These are phyloP conservation scores for Coleophora deauratella DNA, from an alignment of 2,888 invertebrate species.

Conservation along the genomic window DNA sequence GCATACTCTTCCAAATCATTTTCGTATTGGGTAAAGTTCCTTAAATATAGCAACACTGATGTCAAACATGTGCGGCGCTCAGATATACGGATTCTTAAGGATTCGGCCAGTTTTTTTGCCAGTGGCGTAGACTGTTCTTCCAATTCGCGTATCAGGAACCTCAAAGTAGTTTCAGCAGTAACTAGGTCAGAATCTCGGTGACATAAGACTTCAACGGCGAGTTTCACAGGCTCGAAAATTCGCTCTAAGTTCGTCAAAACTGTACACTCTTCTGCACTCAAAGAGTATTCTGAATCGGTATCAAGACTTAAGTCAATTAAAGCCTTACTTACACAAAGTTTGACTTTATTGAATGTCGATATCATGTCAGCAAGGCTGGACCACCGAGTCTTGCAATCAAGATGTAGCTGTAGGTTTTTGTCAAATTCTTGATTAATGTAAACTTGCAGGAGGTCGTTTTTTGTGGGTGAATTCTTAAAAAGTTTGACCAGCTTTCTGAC, in stretches of 20 bases:
- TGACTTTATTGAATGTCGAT: constrained; percentile 12
- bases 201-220: constrained; percentile 16
- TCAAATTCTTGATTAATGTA: constrained; percentile 10
- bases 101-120: constrained; percentile 12
- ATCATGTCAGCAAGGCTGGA: constrained; percentile 10
- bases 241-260: constrained; percentile 7
- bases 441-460: constrained; percentile 5
- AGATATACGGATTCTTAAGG: constrained; percentile 13
- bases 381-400: constrained; percentile 13
- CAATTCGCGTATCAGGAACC: constrained; percentile 17
- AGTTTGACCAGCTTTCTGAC: constrained; percentile 13
- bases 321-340: constrained; percentile 15
- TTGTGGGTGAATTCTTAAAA: constrained; percentile 9
- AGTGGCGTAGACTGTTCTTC: constrained; percentile 14
- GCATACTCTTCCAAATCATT: constrained; percentile 11
- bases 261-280: constrained; percentile 12
- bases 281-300: constrained; percentile 13
- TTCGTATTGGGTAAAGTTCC: constrained; percentile 8
- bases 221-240: constrained; percentile 14
- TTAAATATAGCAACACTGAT: constrained; percentile 11
- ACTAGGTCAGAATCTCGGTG: constrained; percentile 14
- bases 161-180: constrained; percentile 14
- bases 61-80: constrained; percentile 13
- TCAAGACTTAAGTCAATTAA: constrained; percentile 16
- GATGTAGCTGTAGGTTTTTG: constrained; percentile 7